These are phyloP conservation scores for Pelecanoides urinatrix DNA, from an alignment of 2,113 vertebrate genomes.

Conservation along the genomic window DNA sequence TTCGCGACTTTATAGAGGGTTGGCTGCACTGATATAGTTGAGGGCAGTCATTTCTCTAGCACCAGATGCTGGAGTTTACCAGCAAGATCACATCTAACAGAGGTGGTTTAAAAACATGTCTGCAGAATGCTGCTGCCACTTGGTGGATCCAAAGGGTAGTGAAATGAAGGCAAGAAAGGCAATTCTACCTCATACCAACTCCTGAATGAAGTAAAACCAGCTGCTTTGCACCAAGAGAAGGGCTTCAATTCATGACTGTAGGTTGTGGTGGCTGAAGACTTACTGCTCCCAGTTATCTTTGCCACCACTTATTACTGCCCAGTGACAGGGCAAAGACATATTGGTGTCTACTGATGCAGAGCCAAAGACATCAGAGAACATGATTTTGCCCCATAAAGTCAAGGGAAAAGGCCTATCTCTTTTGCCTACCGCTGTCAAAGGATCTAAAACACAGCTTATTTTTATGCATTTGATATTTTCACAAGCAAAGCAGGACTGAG, in stretches of 20 bases:
- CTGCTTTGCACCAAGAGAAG: neutral
- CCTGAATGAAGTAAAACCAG: neutral
- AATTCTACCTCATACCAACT: neutral
- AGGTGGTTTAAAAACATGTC: neutral
- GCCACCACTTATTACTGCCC: neutral
- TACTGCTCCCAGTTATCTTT: neutral
- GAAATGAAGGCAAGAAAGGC: neutral
- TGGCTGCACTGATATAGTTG: neutral
- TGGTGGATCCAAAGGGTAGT: conserved; percentile 49
- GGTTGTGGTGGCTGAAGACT: neutral
- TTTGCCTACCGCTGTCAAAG: neutral
- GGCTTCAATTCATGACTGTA: neutral
- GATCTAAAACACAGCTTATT: neutral
- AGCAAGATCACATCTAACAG: neutral
- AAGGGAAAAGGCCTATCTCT: neutral
- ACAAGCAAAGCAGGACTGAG: neutral
- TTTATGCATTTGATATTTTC: neutral
- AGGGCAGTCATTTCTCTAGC: neutral
- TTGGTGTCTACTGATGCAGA: neutral
- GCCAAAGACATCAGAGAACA: neutral
- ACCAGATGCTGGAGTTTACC: neutral
- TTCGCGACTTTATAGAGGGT: neutral
- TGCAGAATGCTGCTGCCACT: conserved; percentile 56
- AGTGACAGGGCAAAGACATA: neutral
- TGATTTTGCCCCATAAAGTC: neutral